Base-by-base conservation (phyloP, 2,113 vertebrate species). In the Coregonus clupeaformis region DNA sequence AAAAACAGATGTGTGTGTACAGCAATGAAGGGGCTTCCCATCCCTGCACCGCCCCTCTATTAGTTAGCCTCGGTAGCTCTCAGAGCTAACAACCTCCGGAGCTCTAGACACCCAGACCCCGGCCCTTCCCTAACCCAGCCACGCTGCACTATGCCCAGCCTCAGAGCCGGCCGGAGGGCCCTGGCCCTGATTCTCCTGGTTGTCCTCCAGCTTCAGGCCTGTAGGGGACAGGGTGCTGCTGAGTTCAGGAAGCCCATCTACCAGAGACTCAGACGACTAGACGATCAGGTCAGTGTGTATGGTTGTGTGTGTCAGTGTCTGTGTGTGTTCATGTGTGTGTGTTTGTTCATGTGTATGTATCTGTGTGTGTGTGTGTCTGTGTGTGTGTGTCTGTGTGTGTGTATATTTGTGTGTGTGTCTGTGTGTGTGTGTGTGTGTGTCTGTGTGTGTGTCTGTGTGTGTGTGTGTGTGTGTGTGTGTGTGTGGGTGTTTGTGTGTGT, bases 281-380 rank as follows among this genome's bases (percentile, higher is more conserved):
- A 94, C 65, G 91, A 94, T 25, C 94, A 95, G 94, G 95, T 95
- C 63, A 18, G 79, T 14, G 1, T n/a, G 18, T 60, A 1, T 60
- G 57, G 3, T 3, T 60, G 0, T 59, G 57, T 11, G 0, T 20
- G n/a, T n/a, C n/a, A n/a, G n/a, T 59, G n/a, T 59, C 6, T 59
- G n/a, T 59, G 55, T 59, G 5, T 59, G 20, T 59, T 13, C 14
- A 13, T 14, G 47, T 13, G 47, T 49, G 47, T 49, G 13, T 57
- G 16, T 59, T 4, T 59, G 3, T 55, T 0, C 18, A 14, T 55
- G 20, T 59, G 55, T 6, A 20, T n/a, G n/a, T n/a, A n/a, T n/a
- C n/a, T n/a, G n/a, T 59, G 55, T 59, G 6, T 59, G 0, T 59
- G 47, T 71, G 13, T 30, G 24, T 71, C 3, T n/a, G n/a, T 70